Evolutionary conservation across 2,113 vertebrate genomes (phyloP), one percentile per base, ranked within the genome.

Genomic region (Ophthalmolycus amberensis): DNA sequence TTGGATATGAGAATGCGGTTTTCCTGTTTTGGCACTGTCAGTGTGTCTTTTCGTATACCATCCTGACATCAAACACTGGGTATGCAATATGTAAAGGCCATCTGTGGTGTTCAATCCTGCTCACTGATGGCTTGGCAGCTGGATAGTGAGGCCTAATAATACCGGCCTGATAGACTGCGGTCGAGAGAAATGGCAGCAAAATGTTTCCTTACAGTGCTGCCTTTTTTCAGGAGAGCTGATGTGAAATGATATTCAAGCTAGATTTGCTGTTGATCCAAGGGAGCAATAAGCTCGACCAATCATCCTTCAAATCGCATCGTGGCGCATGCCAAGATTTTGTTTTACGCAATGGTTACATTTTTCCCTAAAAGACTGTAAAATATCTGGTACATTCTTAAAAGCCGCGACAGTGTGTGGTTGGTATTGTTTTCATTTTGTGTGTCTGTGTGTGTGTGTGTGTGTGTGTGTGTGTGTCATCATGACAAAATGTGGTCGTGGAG

Each of bases 1-100:
- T 91, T 90, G 92, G 89, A 92, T 89, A 85, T 85, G 84, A 90
- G 79, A 87, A 74, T 46, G 90, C 42, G 88, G 91, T 91, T 93
- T 92, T 88, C 77, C 82, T 79, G 84, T 87, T 83, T 90, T 94
- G 91, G 93, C 90, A 78, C 85, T 10, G 77, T 54, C 59, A 81
- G 59, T 63, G 59, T 63, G 85, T 92, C 78, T 89, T 90, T 91
- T 89, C 67, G 59, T 90, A 85, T 90, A 83, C 77, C 77, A 77
- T 90, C 85, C 79, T 40, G 79, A 87, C 84, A 90, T 89, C 89
- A 90, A 90, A 90, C 81, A 65, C 83, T 63, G 77, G 44, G 27
- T 77, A 34, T 85, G 80, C 80, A 86, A 83, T 86, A 82, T 88
- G 77, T 85, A 86, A 90, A 92, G 81, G 83, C 89, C 88, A 85